Percentiles rank a stretch among this genome's conserved stretches.
Evolutionary conservation across 2,888 invertebrate species (phyloP).

Genomic region (Andrena hattorfiana): DNA sequence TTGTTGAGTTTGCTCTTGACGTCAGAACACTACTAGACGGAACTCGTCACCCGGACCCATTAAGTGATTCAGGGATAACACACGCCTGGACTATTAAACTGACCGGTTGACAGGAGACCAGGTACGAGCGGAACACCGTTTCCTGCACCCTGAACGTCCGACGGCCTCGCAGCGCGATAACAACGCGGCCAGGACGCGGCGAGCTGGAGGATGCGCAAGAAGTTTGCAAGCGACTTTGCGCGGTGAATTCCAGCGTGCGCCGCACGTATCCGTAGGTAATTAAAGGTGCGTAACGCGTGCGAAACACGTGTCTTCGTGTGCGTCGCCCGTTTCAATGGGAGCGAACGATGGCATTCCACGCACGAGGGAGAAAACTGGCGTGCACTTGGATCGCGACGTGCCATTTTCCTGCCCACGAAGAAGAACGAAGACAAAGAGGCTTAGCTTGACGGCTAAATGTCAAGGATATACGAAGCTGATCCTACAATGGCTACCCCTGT

Average conservation of each 20-base stretch:
- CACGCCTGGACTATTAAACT: neutral
- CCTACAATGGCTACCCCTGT: neutral
- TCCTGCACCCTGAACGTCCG: slow-evolving; percentile 36
- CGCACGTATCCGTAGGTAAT: slow-evolving; percentile 73
- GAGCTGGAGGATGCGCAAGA: slow-evolving; percentile 15
- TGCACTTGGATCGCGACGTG: neutral
- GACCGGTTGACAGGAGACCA: slow-evolving; percentile 25
- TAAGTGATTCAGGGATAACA: no score
- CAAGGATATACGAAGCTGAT: slow-evolving; percentile 17
- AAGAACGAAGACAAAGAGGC: neutral
- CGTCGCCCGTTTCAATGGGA: slow-evolving; percentile 39
- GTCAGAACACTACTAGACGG: no score
- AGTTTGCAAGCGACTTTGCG: slow-evolving; percentile 20
- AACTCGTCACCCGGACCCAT: no score
- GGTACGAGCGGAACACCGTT: slow-evolving; percentile 21
- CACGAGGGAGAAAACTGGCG: slow-evolving; percentile 4
- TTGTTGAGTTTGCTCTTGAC: no score
- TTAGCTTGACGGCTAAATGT: slow-evolving; percentile 8
- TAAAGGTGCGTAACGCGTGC: slow-evolving; percentile 77
- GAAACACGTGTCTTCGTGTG: slow-evolving; percentile 32
- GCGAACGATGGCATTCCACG: slow-evolving; percentile 13
- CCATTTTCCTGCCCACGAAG: neutral
- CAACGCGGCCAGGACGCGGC: slow-evolving; percentile 33
- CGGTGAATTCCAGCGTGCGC: slow-evolving; percentile 52
- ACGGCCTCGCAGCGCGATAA: slow-evolving; percentile 53